Evolutionary conservation across 2,888 invertebrate species (phyloP).

Genomic region (Melinaea menophilus): DNA sequence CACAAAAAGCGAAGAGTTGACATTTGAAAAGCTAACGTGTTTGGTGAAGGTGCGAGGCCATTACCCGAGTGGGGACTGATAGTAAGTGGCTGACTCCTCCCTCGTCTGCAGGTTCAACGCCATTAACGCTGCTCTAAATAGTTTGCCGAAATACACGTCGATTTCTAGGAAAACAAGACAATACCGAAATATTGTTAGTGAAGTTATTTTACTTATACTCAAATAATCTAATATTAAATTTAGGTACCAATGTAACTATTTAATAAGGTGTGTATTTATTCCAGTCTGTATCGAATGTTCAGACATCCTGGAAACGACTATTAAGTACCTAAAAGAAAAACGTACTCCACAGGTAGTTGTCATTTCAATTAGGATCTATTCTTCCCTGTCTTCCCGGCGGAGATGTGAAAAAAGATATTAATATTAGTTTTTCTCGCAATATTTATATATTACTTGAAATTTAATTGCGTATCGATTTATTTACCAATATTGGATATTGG

Average conservation of each 20-base stretch:
- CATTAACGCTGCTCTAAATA: conserved; percentile 55
- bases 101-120: conserved; percentile 57
- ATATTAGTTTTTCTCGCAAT: no score
- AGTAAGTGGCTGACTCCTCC: conserved; percentile 45
- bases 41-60: conserved; percentile 56
- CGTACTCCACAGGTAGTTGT: conserved; percentile 35
- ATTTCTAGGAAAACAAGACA: conserved; percentile 41
- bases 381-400: no score
- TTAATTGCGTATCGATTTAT: no score
- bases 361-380: conserved; percentile 28
- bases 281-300: no score
- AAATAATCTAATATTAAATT: no score
- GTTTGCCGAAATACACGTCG: conserved; percentile 34
- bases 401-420: no score
- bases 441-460: no score
- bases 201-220: no score
- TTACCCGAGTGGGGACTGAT: conserved; percentile 48
- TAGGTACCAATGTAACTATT: no score
- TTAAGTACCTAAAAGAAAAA: conserved; percentile 11
- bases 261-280: no score
- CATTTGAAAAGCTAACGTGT: conserved; percentile 46
- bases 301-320: no score
- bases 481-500: no score
- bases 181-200: background rate
- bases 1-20: conserved; percentile 53